phyloP scores from a whole-genome alignment of 2,113 vertebrate genomes.

The Pluvialis apricaria region DNA sequence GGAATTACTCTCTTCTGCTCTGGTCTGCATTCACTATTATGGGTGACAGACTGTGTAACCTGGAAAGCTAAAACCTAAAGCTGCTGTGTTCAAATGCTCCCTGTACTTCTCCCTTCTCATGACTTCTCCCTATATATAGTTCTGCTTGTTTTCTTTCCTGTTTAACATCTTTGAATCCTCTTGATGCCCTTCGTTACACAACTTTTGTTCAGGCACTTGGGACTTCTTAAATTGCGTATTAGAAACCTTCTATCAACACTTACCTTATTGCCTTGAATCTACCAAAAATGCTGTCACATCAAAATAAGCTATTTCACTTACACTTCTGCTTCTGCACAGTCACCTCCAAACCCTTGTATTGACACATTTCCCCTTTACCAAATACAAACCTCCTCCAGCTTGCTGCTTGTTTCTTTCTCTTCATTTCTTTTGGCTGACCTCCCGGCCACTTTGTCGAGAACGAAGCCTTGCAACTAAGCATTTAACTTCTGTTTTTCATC shows the following conservation, averaged over 20 bases:
- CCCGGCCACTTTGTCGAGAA: neutral
- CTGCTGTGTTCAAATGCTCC: neutral
- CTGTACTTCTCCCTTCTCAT: neutral
- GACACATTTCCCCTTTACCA: slow-evolving; percentile 16
- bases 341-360: slow-evolving; percentile 43
- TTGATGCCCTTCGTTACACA: neutral
- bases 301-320: slow-evolving; percentile 47
- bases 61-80: neutral
- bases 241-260: neutral
- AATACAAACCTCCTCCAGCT: neutral
- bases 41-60: neutral
- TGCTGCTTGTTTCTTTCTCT: slow-evolving; percentile 25
- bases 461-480: neutral
- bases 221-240: slow-evolving; percentile 22
- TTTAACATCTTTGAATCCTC: slow-evolving; percentile 11
- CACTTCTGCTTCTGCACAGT: slow-evolving; percentile 27
- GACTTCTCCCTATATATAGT: neutral
- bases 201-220: neutral
- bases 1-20: neutral
- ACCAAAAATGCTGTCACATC: slow-evolving; percentile 4
- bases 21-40: neutral
- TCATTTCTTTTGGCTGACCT: slow-evolving; percentile 48
- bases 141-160: neutral
- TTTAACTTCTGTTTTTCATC: slow-evolving; percentile 17
- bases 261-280: slow-evolving; percentile 20